Evolutionary conservation across 1,140 invertebrate species (phyloP).

Genomic region (Apis laboriosa): DNA sequence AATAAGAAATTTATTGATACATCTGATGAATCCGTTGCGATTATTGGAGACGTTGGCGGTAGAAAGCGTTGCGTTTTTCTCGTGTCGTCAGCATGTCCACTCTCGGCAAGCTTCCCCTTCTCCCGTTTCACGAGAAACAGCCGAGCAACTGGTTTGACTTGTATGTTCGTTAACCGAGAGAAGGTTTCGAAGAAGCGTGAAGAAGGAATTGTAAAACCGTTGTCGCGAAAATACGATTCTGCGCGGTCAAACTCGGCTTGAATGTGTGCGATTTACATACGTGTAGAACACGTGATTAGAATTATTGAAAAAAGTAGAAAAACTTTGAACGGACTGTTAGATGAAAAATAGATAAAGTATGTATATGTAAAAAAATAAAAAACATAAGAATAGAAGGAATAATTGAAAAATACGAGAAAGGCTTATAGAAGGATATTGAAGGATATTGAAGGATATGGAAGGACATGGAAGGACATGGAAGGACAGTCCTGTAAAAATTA

Average conservation of each 20-base stretch:
- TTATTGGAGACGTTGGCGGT: neutral
- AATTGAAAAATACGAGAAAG: neutral
- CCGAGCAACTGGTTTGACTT: slow-evolving; percentile 60
- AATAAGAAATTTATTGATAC: neutral
- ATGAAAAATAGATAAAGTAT: too few species aligned
- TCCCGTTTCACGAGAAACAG: slow-evolving; percentile 45
- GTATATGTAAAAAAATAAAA: too few species aligned
- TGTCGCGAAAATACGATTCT: neutral
- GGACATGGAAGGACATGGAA: neutral
- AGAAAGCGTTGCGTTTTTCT: slow-evolving; percentile 51
- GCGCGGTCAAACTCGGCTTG: neutral
- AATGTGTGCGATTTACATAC: neutral
- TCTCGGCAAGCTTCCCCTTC: slow-evolving; percentile 18
- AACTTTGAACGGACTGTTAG: neutral
- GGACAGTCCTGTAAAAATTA: neutral
- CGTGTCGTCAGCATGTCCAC: slow-evolving; percentile 34
- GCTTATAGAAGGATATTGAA: too few species aligned
- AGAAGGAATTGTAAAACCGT: slow-evolving; percentile 19
- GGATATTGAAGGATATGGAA: neutral
- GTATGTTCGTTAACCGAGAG: slow-evolving; percentile 35
- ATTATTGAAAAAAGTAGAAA: neutral
- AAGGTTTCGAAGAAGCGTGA: slow-evolving; percentile 29
- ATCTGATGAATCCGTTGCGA: slow-evolving; percentile 9
- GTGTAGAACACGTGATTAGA: neutral
- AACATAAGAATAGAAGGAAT: neutral